Conservation (phyloP, 2,113 vertebrate genomes). For the Bucco capensis region DNA sequence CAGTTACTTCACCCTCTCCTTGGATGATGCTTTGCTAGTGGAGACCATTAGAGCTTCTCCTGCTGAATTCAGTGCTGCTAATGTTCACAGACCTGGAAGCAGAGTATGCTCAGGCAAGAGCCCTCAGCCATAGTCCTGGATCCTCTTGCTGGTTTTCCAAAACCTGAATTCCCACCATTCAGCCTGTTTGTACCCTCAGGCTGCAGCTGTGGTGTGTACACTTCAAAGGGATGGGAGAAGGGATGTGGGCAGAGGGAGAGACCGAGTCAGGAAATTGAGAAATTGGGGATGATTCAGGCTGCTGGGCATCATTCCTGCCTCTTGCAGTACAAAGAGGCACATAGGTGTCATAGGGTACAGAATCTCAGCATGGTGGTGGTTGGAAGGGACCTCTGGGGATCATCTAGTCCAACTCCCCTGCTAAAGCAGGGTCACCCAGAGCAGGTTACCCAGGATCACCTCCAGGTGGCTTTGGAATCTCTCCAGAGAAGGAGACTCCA, state of each 20-base stretch:
- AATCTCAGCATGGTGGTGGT: not conserved
- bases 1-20: not conserved
- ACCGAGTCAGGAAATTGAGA: not conserved
- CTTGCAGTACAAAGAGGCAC: not conserved
- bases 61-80: not conserved
- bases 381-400: not conserved
- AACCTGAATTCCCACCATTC: not conserved
- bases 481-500: not conserved
- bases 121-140: not conserved
- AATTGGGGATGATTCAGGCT: not conserved
- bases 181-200: not conserved
- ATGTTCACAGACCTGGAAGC: not conserved
- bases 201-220: accelerated
- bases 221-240: not conserved
- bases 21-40: accelerated
- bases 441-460: not conserved
- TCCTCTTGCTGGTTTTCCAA: not conserved
- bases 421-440: not conserved
- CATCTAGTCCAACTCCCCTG: not conserved
- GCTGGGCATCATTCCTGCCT: not conserved
- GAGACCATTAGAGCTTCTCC: not conserved
- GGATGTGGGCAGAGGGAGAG: not conserved
- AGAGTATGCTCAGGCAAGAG: not conserved
- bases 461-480: not conserved
- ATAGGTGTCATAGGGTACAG: not conserved